A percentile compares a stretch with the other conserved stretches of the same genome.
These are phyloP conservation scores for Hesperophylax magnus DNA, from an alignment of 1,140 invertebrate species.

Conservation along the genomic window DNA sequence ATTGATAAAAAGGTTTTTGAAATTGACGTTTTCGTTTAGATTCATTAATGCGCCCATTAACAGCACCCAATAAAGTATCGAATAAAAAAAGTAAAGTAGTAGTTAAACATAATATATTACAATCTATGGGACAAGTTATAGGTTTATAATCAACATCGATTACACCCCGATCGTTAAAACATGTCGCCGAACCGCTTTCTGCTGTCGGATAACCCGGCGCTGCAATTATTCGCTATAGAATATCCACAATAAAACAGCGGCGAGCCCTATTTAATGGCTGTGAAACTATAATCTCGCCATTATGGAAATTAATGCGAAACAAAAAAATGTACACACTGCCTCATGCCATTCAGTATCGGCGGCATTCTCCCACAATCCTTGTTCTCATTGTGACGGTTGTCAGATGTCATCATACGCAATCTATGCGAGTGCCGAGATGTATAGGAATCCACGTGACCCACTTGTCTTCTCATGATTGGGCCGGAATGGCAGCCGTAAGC, in stretches of 20 bases:
- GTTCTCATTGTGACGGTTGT: constrained; percentile 47
- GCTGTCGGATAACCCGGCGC: not conserved
- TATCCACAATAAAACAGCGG: constrained; percentile 25
- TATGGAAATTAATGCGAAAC: constrained; percentile 23
- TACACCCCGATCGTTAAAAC: constrained; percentile 15
- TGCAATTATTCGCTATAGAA: constrained; percentile 25
- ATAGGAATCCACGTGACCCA: constrained; percentile 26
- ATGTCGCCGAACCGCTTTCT: constrained; percentile 9
- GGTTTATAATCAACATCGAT: not conserved
- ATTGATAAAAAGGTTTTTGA: no score
- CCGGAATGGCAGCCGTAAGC: no score
- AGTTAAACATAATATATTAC: not conserved
- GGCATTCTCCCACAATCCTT: constrained; percentile 53
- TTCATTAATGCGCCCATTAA: not conserved
- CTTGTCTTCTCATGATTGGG: not conserved
- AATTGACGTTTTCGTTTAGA: no score
- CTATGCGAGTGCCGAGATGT: not conserved
- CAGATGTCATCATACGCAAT: constrained; percentile 53
- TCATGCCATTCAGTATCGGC: constrained; percentile 31
- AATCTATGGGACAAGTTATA: constrained; percentile 4
- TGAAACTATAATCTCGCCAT: constrained; percentile 15
- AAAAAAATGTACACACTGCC: constrained; percentile 23
- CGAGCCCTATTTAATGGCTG: constrained; percentile 24
- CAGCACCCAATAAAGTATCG: not conserved
- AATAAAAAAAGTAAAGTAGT: not conserved